Evolutionary conservation across 1,140 invertebrate species (phyloP).

Genomic region (Caenorhabditis inopinata): DNA sequence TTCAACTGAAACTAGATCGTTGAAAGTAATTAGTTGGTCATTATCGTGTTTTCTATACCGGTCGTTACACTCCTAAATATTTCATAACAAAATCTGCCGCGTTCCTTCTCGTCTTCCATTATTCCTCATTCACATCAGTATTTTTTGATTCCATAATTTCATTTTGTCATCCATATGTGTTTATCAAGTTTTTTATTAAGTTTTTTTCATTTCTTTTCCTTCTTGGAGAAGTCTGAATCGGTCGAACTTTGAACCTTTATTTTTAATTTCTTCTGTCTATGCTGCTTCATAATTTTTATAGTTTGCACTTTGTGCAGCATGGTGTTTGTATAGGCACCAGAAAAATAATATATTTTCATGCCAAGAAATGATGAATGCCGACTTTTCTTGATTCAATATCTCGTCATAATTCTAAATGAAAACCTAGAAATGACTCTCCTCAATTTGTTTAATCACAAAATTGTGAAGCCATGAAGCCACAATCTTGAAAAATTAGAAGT

Average conservation of each 20-base stretch:
- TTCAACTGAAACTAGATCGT: too few species aligned
- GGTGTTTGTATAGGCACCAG: too few species aligned
- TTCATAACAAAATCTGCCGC: neutral
- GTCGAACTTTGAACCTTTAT: slow-evolving; percentile 4
- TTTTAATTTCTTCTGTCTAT: neutral
- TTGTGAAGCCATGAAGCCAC: too few species aligned
- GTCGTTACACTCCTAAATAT: neutral
- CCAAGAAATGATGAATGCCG: too few species aligned
- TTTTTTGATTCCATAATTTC: slow-evolving; percentile 20
- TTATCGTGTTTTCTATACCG: neutral
- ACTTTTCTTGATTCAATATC: too few species aligned
- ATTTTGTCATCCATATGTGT: slow-evolving; percentile 27
- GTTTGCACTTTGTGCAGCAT: too few species aligned
- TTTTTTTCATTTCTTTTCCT: neutral
- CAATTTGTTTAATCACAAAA: too few species aligned
- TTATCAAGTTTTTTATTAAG: slow-evolving; percentile 28
- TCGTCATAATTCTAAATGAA: too few species aligned
- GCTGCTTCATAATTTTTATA: neutral
- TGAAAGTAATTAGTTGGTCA: too few species aligned
- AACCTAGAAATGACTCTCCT: too few species aligned
- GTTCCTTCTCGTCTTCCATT: neutral
- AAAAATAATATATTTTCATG: too few species aligned
- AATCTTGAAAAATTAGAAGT: too few species aligned
- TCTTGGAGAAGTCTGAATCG: neutral
- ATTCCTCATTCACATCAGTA: slow-evolving; percentile 29